These are phyloP conservation scores for Crax fasciolata DNA, from an alignment of 2,797 vertebrate genomes.

Conservation along the genomic window DNA sequence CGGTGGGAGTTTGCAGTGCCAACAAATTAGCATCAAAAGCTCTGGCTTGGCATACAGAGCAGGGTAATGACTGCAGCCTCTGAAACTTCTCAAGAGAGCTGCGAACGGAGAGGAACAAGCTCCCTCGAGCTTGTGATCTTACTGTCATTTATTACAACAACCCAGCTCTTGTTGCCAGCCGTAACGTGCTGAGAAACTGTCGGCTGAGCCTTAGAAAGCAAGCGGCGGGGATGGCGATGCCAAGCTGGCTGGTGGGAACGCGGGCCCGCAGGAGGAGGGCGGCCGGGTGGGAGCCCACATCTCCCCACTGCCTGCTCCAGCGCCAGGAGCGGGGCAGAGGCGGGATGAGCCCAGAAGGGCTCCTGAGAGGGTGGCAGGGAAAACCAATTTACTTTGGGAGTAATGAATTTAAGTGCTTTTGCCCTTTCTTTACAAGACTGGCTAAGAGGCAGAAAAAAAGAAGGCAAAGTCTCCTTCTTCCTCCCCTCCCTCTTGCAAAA, in stretches of 20 bases:
- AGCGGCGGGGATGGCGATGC: background rate
- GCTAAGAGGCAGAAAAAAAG: conserved; percentile 50
- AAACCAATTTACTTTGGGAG: conserved; percentile 43
- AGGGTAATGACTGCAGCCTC: background rate
- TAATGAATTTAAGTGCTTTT: conserved; percentile 65
- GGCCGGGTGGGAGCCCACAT: fast-evolving
- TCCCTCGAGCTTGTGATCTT: background rate
- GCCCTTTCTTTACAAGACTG: conserved; percentile 7
- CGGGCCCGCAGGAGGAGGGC: fast-evolving
- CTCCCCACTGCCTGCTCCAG: background rate
- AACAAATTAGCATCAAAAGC: conserved; percentile 61
- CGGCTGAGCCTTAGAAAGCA: background rate
- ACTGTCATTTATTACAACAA: background rate
- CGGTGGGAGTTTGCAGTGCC: conserved; percentile 28
- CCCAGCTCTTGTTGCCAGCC: background rate
- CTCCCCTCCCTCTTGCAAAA: conserved; percentile 45
- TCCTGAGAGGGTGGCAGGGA: background rate
- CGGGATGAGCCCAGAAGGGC: background rate
- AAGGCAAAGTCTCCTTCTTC: conserved; percentile 45
- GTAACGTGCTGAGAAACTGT: conserved; percentile 3
- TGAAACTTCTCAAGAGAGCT: conserved; percentile 11
- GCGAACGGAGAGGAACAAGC: background rate
- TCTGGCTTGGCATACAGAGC: conserved; percentile 52
- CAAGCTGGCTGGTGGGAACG: background rate
- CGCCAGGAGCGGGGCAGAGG: background rate